Base-by-base conservation (phyloP, 2,888 invertebrate genomes). In the Galerucella calmariensis region DNA sequence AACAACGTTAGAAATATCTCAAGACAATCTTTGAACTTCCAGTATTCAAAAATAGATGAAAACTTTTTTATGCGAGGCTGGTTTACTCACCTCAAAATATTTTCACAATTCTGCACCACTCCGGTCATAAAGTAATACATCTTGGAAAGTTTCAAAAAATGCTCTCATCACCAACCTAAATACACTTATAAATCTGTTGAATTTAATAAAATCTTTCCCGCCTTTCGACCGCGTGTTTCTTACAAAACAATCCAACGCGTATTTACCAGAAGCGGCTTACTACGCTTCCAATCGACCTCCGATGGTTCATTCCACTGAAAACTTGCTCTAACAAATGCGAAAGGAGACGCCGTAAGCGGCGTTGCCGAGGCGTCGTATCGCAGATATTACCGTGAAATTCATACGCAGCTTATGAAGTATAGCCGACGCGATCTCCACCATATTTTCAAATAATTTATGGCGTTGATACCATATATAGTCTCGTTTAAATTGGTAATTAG, bases 121-220 rank as follows among this genome's bases (percentile, higher is more conserved):
- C 84, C 85, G 41, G 84, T 83, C 84, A 85, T 85, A 77, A 84
- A 85, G 80, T 85, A 85, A 76, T 85, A 85, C 85, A 85, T 85
- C 58, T 67, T 74, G 67, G 11, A 11, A 58, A 61, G n/a, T 65
- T 35, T 1, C 61, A 12, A 44, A 51, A 51, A 61, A 46, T 61
- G 46, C 12, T 35, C 27, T 62, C 66, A 69, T 61, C 56, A 67
- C 51, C 6, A 51, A 48, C 59, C 11, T 53, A 24, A 51, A 6
- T n/a, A 20, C 10, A 16, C n/a, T 16, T 10, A 3, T 9, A 67
- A 62, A 59, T 53, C 20, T 69, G 41, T 24, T n/a, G 4, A 67
- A 67, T 41, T 20, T 53, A 27, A n/a, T 16, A 44, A 20, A 53
- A 65, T 58, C n/a, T 27, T 65, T 66, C 35, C 59, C 65, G 69